phyloP scores from a whole-genome alignment of 2,797 vertebrate genomes.

The Cirrhinus mrigala region DNA sequence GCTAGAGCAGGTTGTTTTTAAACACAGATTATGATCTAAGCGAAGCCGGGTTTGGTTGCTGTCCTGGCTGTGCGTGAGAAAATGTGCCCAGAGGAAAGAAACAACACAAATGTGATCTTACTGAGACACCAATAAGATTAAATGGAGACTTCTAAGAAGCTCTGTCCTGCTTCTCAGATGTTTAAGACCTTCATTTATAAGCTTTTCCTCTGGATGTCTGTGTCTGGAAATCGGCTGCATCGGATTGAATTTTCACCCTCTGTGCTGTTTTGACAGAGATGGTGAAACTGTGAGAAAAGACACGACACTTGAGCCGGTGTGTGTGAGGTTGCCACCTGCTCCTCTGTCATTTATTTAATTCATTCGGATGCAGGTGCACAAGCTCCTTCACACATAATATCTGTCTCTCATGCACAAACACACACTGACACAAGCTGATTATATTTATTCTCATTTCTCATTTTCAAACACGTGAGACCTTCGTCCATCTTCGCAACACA shows the following conservation, averaged over 20 bases:
- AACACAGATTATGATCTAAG: constrained; percentile 37
- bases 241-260: not conserved
- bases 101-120: not conserved
- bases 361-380: constrained; percentile 46
- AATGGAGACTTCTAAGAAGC: not conserved
- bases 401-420: not conserved
- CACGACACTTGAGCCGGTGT: not conserved
- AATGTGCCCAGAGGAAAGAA: not conserved
- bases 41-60: not conserved
- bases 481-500: too few relatives aligned
- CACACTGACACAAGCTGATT: not conserved
- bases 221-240: not conserved
- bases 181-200: not conserved
- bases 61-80: not conserved
- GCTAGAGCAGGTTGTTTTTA: not conserved
- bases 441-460: constrained; percentile 4
- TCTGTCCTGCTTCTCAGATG: not conserved
- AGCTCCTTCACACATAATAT: constrained; percentile 28
- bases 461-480: too few relatives aligned
- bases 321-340: constrained; percentile 44
- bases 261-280: constrained; percentile 1
- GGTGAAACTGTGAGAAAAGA: constrained; percentile 6
- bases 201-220: not conserved
- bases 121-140: not conserved
- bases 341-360: constrained; percentile 35